Evolutionary conservation across 2,797 vertebrate genomes (phyloP).

Genomic region (Acrocephalus scirpaceus): DNA sequence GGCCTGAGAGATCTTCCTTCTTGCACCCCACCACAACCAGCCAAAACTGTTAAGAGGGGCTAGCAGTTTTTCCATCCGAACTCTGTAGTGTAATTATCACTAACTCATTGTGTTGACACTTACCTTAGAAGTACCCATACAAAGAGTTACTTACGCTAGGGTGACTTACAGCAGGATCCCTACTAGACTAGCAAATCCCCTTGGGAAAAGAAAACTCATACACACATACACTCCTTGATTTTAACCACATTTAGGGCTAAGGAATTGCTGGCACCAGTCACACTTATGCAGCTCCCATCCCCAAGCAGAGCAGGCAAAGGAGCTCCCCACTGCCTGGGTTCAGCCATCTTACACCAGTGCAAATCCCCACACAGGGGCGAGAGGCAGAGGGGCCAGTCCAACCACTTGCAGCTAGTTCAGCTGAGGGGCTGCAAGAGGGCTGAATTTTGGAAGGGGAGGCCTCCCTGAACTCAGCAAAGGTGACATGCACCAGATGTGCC

Average conservation of each 20-base stretch:
- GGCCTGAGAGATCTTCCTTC: background rate
- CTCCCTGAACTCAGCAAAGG: background rate
- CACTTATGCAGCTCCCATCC: background rate
- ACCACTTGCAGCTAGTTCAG: background rate
- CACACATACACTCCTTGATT: background rate
- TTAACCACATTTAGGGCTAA: background rate
- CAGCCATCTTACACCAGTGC: background rate
- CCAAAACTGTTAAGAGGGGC: background rate
- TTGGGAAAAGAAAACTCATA: background rate
- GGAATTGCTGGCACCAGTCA: background rate
- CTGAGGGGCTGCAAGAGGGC: background rate
- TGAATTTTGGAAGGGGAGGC: background rate
- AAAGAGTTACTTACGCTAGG: slow-evolving; percentile 22
- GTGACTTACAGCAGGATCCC: background rate
- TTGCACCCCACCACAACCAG: background rate
- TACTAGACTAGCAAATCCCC: background rate
- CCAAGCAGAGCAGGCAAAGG: background rate
- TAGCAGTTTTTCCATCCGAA: background rate
- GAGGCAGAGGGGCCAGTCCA: fast-evolving
- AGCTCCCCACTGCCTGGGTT: background rate
- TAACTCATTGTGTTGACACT: slow-evolving; percentile 19
- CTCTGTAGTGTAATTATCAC: background rate
- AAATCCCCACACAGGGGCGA: background rate
- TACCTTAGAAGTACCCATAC: slow-evolving; percentile 54
- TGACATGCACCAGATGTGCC: background rate